phyloP scores from a whole-genome alignment of 2,797 vertebrate genomes.

The Aselliscus stoliczkanus region DNA sequence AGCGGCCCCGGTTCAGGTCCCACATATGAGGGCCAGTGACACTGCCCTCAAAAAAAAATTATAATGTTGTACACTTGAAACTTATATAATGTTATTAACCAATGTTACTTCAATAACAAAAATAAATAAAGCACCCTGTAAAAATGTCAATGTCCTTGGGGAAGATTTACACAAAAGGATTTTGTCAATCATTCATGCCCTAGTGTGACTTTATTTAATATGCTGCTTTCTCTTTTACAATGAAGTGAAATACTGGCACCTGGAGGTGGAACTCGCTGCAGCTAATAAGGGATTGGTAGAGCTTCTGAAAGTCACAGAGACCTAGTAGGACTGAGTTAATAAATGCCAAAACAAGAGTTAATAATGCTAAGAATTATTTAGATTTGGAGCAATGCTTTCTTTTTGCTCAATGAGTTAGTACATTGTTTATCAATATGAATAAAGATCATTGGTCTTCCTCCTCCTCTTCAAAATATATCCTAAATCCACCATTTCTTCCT shows the following conservation, averaged over 20 bases:
- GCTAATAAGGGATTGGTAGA: neutral
- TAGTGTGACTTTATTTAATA: neutral
- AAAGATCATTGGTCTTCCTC: neutral
- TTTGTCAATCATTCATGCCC: neutral
- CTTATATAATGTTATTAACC: neutral
- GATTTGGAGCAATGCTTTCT: neutral
- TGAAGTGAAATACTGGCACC: slow-evolving; percentile 22
- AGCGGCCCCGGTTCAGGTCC: too few species aligned
- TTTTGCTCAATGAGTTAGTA: neutral
- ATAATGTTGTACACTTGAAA: neutral
- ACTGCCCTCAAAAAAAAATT: too few species aligned
- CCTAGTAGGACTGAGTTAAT: neutral
- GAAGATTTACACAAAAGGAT: neutral
- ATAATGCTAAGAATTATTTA: neutral
- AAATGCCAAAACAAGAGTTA: neutral
- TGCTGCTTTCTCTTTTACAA: neutral
- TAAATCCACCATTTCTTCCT: neutral
- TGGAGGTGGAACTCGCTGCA: neutral
- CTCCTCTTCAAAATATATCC: neutral
- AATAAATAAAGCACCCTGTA: neutral
- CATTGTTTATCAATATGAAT: neutral
- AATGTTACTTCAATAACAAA: neutral
- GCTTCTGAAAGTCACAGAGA: neutral
- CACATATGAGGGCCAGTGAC: too few species aligned
- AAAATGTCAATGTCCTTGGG: neutral